These are phyloP conservation scores for Erpornis zantholeuca DNA, from an alignment of 2,113 vertebrate genomes.

Conservation along the genomic window DNA sequence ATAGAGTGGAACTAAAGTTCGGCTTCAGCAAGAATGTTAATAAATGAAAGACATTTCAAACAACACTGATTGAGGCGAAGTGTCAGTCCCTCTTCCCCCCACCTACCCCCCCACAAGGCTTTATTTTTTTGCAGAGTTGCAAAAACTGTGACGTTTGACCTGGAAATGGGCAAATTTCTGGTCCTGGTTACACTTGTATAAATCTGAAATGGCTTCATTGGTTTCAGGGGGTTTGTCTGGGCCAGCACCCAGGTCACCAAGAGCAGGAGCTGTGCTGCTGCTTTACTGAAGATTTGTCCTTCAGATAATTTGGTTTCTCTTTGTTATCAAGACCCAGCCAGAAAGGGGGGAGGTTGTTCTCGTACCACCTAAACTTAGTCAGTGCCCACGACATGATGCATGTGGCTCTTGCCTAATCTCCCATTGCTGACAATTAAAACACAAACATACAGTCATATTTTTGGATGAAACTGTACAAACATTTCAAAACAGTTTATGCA, in stretches of 20 bases:
- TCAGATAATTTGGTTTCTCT: background rate
- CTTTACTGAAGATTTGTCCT: background rate
- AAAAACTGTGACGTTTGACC: background rate
- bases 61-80: constrained; percentile 33
- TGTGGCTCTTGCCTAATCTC: constrained; percentile 41
- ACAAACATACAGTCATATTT: constrained; percentile 57
- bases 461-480: constrained; percentile 59
- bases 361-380: background rate
- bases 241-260: fast-evolving
- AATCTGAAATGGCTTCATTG: background rate
- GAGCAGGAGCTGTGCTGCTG: background rate
- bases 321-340: background rate
- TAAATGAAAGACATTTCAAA: constrained; percentile 49
- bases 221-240: background rate
- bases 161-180: background rate
- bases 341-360: background rate
- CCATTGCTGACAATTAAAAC: constrained; percentile 27
- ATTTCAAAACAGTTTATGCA: constrained; percentile 63
- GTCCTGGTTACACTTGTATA: background rate
- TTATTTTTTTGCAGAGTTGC: background rate
- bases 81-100: background rate
- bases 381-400: constrained; percentile 37
- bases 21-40: constrained; percentile 34
- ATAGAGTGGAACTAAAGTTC: constrained; percentile 30
- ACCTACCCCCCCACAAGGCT: background rate